Percentiles rank a stretch among this genome's conserved stretches.
Conservation (phyloP, 2,888 invertebrate genomes). For the Atethmia centrago region DNA sequence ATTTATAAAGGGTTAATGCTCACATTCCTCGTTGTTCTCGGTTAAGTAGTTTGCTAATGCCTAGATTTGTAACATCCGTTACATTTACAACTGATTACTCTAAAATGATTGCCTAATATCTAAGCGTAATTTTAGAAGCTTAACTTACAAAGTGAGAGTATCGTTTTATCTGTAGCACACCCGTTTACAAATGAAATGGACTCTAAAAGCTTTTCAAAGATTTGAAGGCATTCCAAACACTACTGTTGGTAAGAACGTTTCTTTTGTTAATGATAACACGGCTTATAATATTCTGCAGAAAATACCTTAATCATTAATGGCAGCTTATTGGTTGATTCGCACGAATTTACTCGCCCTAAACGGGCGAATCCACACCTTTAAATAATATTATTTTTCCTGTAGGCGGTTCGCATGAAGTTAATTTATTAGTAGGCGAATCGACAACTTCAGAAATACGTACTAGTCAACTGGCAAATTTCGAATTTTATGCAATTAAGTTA, state of each 20-base stretch:
- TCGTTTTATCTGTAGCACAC: not conserved
- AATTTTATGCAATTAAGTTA: too few relatives aligned
- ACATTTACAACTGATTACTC: not conserved
- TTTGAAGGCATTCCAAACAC: not conserved
- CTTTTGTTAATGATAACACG: not conserved
- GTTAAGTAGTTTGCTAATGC: not conserved
- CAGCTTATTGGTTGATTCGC: too few relatives aligned
- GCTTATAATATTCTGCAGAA: not conserved
- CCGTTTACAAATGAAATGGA: not conserved
- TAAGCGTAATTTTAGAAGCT: not conserved
- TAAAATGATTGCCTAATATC: not conserved
- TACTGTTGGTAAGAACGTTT: not conserved
- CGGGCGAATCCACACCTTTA: too few relatives aligned
- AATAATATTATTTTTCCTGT: too few relatives aligned
- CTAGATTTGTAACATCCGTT: constrained; percentile 1
- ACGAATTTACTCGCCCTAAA: too few relatives aligned
- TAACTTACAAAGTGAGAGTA: not conserved
- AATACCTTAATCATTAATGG: not conserved
- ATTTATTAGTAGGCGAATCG: too few relatives aligned
- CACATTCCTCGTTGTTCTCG: too few relatives aligned
- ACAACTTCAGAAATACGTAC: too few relatives aligned
- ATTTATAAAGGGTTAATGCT: too few relatives aligned
- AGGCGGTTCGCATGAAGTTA: too few relatives aligned
- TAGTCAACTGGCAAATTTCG: too few relatives aligned
- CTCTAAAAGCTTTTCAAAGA: not conserved